These are phyloP conservation scores for zebrafish (Danio rerio) DNA, from an alignment of 2,113 vertebrate genomes.

Conservation along the genomic window DNA sequence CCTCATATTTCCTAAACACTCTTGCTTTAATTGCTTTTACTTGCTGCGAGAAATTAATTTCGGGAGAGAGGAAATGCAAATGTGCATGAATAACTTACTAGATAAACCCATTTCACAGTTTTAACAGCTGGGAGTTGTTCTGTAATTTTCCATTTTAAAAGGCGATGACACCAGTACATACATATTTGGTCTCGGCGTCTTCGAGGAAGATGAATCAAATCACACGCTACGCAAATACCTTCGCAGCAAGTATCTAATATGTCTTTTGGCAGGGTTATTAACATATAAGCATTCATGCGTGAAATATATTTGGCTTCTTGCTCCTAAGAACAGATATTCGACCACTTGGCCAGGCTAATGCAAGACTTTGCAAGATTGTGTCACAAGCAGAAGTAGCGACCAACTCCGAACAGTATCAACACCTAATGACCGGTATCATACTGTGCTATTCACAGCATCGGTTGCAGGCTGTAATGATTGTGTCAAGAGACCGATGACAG, in stretches of 20 bases:
- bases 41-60: conserved; percentile 67
- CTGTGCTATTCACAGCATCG: neutral
- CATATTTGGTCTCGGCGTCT: conserved; percentile 70
- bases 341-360: neutral
- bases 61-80: conserved; percentile 59
- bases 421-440: conserved; percentile 2
- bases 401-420: neutral
- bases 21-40: conserved; percentile 69
- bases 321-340: neutral
- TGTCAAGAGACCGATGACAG: conserved; percentile 26
- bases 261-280: conserved; percentile 33
- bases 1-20: conserved; percentile 15
- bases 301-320: neutral
- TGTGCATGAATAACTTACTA: conserved; percentile 76
- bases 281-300: neutral
- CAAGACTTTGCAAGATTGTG: neutral
- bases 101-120: conserved; percentile 72
- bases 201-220: conserved; percentile 70
- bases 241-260: conserved; percentile 48
- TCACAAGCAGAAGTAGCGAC: neutral
- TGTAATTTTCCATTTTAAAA: conserved; percentile 81
- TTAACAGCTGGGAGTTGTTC: conserved; percentile 81
- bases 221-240: conserved; percentile 58
- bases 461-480: conserved; percentile 3
- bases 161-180: conserved; percentile 76